A percentile compares a stretch with the other conserved stretches of the same genome.
Evolutionary conservation across 2,113 vertebrate genomes (phyloP).

Genomic region (Triplophysa tibetana): DNA sequence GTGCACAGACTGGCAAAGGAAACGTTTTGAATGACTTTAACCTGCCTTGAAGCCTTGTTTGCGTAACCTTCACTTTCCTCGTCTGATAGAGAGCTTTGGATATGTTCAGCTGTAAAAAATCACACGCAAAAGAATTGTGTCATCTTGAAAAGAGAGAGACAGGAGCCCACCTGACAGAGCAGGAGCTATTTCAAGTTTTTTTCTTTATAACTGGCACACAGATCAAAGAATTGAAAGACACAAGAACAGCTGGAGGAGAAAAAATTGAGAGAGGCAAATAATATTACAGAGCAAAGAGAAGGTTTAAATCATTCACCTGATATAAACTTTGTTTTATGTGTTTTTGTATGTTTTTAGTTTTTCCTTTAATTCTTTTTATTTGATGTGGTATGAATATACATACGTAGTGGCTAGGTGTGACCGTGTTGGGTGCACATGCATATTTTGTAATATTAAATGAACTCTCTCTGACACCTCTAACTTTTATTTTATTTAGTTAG

Average conservation of each 20-base stretch:
- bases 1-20: not conserved
- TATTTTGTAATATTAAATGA: not conserved
- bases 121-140: constrained; percentile 11
- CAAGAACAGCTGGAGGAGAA: constrained; percentile 12
- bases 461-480: not conserved
- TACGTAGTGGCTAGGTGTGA: constrained; percentile 32
- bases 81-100: constrained; percentile 36
- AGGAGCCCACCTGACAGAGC: constrained; percentile 32
- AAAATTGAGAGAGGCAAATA: constrained; percentile 3
- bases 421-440: not conserved
- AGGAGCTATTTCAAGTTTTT: constrained; percentile 41
- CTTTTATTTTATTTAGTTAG: not conserved
- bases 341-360: constrained; percentile 24
- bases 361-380: constrained; percentile 38
- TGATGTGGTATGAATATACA: constrained; percentile 51
- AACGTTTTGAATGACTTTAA: constrained; percentile 27
- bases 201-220: constrained; percentile 24
- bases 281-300: constrained; percentile 37
- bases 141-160: constrained; percentile 6
- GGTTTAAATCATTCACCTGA: constrained; percentile 57
- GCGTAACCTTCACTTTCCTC: constrained; percentile 33
- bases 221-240: constrained; percentile 38
- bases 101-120: constrained; percentile 29
- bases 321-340: constrained; percentile 53
- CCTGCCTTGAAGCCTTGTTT: constrained; percentile 23